Conservation (phyloP, 2,888 invertebrate genomes). For the Macrophya annulata region DNA sequence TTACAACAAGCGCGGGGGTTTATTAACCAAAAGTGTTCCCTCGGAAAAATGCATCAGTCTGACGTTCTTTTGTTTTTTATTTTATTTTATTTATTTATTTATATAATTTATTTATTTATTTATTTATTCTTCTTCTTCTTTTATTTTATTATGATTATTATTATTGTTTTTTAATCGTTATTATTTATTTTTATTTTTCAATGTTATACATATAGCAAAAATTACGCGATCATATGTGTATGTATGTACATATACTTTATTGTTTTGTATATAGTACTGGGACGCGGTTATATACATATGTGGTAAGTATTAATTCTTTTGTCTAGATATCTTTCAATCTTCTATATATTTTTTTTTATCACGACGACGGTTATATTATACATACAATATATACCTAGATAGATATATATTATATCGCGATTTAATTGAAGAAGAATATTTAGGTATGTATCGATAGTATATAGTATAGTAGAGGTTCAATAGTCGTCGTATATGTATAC, state of each 20-base stretch:
- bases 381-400: too few relatives aligned
- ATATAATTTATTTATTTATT: conserved; percentile 56
- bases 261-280: too few relatives aligned
- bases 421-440: background rate
- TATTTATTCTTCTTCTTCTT: conserved; percentile 48
- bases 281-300: background rate
- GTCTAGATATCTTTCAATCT: too few relatives aligned
- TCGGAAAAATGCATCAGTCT: conserved; percentile 64
- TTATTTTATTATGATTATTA: background rate
- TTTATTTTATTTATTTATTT: background rate
- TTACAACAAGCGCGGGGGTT: conserved; percentile 40
- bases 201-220: background rate
- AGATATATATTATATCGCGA: background rate
- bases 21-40: conserved; percentile 62
- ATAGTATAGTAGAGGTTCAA: background rate
- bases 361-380: too few relatives aligned
- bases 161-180: background rate
- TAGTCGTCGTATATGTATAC: background rate
- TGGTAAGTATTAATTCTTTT: too few relatives aligned
- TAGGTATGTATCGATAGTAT: background rate
- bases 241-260: too few relatives aligned
- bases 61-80: conserved; percentile 58
- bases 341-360: too few relatives aligned
- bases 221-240: background rate
- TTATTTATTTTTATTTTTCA: background rate